Evolutionary conservation across 2,888 invertebrate species (phyloP), one percentile per base, ranked within the genome.

Genomic region (Pachydiplax longipennis): DNA sequence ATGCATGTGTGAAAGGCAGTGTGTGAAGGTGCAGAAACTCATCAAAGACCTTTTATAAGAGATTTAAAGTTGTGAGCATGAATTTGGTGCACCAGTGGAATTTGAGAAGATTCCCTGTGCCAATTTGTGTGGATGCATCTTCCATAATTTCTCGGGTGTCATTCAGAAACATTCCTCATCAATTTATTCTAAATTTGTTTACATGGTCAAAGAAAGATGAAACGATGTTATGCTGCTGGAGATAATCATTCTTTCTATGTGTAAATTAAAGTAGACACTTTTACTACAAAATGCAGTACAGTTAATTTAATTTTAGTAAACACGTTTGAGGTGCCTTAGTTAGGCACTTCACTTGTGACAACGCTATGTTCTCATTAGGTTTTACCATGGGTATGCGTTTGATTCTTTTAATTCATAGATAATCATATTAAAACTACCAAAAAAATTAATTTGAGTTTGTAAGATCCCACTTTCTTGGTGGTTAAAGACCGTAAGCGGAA

Each of bases 341-440:
- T 87, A 37, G 65, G 87, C 87, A 37, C 87, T 93, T 93, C 93
- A 93, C 93, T 93, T 93, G 93, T 93, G 93, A 92, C 92, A 93
- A 92, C 93, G 93, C 93, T 93, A 93, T 93, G 93, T 93, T 93
- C 93, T 93, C 93, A 93, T 93, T 92, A 92, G 90, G 91, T 91
- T 92, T 92, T 92, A 91, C 92, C 92, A 93, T 93, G 92, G 93
- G 93, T 94, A 92, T 94, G 95, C 95, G 95, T 95, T 95, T 95
- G 95, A 95, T 95, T 53, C 15, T 95, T 95, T 94, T 95, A 95
- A 95, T 95, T 95, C 94, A 95, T 95, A 95, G 95, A 95, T 94
- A 95, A 94, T 94, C 95, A 95, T 8, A 53, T 53, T 94, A 95
- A 95, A 87, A 22, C 83, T 83, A n/a, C 53, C 37, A 87, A 87